Evolutionary conservation across 2,113 vertebrate species (phyloP).

Genomic region (Solenodon paradoxus): DNA sequence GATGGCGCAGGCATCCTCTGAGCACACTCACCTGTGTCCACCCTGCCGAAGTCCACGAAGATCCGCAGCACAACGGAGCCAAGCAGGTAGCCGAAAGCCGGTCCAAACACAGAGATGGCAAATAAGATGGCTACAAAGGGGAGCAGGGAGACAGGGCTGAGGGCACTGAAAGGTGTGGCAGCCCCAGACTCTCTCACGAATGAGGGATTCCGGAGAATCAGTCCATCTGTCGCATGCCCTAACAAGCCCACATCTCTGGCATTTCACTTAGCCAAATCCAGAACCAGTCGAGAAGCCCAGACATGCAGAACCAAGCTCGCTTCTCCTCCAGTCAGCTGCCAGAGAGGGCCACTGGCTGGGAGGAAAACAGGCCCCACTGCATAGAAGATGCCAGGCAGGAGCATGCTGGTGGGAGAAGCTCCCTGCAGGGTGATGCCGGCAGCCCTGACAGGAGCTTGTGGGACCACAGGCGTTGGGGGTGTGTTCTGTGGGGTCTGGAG

Average conservation of each 20-base stretch:
- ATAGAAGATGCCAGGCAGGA: neutral
- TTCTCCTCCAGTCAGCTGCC: neutral
- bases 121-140: conserved; percentile 92
- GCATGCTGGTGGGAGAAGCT: neutral
- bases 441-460: neutral
- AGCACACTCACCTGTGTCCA: conserved; percentile 82
- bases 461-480: neutral
- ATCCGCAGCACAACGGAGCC: conserved; percentile 90
- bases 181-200: neutral
- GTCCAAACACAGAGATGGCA: conserved; percentile 93
- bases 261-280: neutral
- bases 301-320: neutral
- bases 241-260: neutral
- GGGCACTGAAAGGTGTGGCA: neutral
- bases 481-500: neutral
- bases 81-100: conserved; percentile 93
- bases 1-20: neutral
- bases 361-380: neutral
- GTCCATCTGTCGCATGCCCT: neutral
- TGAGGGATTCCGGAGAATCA: neutral
- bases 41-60: conserved; percentile 92
- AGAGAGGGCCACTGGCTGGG: neutral
- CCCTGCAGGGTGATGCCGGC: neutral
- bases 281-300: neutral
- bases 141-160: neutral